Percentiles rank a stretch among this genome's conserved stretches.
Conservation (phyloP, 2,888 invertebrate genomes). For the Troglohyphantes excavatus region DNA sequence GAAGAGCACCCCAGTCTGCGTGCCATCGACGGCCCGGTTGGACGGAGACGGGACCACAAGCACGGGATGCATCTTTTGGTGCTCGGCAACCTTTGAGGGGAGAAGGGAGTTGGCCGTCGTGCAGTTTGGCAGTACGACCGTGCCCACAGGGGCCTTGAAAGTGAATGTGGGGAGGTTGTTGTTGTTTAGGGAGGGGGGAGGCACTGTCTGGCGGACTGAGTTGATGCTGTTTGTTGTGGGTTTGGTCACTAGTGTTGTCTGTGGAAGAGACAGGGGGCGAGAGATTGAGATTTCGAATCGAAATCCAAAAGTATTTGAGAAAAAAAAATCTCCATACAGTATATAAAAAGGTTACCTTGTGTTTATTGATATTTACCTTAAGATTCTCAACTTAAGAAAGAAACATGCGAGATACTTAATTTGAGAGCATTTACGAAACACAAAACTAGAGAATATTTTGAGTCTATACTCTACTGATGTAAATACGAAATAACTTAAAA, state of each 20-base stretch:
- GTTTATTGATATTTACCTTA: no score
- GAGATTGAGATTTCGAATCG: no score
- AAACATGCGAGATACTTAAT: no score
- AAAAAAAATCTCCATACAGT: no score
- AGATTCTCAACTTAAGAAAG: no score
- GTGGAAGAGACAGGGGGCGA: background rate
- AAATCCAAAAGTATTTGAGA: no score
- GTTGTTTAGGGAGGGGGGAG: conserved; percentile 71
- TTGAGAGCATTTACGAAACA: no score
- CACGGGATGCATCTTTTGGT: conserved; percentile 70
- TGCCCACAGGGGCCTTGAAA: conserved; percentile 75
- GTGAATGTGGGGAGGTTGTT: conserved; percentile 65
- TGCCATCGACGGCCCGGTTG: conserved; percentile 68
- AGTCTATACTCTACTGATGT: no score
- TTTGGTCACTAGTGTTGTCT: conserved; percentile 51
- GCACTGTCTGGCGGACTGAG: conserved; percentile 77
- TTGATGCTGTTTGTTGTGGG: conserved; percentile 56
- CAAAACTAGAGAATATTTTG: no score
- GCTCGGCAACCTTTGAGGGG: conserved; percentile 58
- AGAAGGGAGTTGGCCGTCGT: conserved; percentile 52
- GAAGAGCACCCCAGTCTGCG: conserved; percentile 72
- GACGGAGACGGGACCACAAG: conserved; percentile 77
- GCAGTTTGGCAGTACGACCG: conserved; percentile 76
- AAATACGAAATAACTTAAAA: no score
- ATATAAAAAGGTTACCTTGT: no score